Conservation (phyloP, 2,797 vertebrate genomes). For the Tachyglossus aculeatus region DNA sequence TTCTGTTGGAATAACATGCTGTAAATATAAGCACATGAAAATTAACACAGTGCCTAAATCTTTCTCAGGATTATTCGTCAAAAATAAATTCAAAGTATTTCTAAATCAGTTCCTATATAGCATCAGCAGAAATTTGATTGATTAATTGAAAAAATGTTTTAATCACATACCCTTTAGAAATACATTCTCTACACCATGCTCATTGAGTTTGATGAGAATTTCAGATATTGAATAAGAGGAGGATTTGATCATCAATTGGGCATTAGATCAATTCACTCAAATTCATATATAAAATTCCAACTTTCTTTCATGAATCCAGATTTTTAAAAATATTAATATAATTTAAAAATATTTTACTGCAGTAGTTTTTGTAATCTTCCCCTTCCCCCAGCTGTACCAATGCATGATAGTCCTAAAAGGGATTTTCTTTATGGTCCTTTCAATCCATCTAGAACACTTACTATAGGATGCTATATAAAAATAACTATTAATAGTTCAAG, state of each 20-base stretch:
- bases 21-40: neutral
- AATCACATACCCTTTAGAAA: neutral
- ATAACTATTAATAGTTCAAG: too few relatives aligned
- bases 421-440: neutral
- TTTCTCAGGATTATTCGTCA: neutral
- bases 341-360: neutral
- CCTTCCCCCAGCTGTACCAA: neutral
- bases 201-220: too few relatives aligned
- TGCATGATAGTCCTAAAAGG: neutral
- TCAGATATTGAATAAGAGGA: too few relatives aligned
- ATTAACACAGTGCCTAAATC: neutral
- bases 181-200: too few relatives aligned
- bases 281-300: neutral
- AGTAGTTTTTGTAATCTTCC: neutral
- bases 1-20: neutral
- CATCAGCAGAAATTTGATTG: neutral
- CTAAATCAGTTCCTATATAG: neutral
- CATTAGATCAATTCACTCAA: neutral
- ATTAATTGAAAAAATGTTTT: neutral
- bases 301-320: too few relatives aligned
- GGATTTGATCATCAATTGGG: too few relatives aligned
- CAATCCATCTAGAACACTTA: neutral
- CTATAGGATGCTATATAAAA: neutral
- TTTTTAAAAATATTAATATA: neutral
- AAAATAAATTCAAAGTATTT: neutral